phyloP scores from a whole-genome alignment of 2,888 invertebrate species.

The Pristionchus fissidentatus region DNA sequence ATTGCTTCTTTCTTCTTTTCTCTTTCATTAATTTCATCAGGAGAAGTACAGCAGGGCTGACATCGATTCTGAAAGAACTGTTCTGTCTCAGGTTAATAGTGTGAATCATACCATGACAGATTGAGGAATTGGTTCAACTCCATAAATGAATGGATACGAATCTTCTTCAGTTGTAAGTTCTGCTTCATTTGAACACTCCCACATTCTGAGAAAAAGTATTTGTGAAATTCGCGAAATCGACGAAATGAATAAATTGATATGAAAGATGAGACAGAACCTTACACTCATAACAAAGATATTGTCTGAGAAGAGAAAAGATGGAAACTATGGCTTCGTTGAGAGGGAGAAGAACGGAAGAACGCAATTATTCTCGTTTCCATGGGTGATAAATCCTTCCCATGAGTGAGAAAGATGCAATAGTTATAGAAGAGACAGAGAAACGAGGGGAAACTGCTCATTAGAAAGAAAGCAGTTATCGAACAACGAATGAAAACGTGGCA shows the following conservation, averaged over 20 bases:
- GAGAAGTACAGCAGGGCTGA: slow-evolving; percentile 20
- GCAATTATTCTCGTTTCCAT: neutral
- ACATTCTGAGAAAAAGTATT: neutral
- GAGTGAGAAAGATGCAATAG: neutral
- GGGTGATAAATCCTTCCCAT: neutral
- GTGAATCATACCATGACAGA: neutral
- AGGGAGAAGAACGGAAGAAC: neutral
- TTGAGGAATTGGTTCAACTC: slow-evolving; percentile 23
- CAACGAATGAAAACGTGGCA: too few relatives aligned
- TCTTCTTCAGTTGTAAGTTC: slow-evolving; percentile 8
- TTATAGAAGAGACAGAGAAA: neutral
- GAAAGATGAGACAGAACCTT: neutral
- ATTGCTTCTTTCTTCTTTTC: neutral
- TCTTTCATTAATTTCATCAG: neutral
- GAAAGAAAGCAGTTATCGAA: too few relatives aligned
- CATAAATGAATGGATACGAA: slow-evolving; percentile 15
- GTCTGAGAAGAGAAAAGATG: neutral
- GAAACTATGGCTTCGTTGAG: neutral
- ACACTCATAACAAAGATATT: neutral
- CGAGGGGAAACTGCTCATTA: too few relatives aligned
- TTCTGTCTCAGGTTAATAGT: too few relatives aligned
- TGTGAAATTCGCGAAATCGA: neutral
- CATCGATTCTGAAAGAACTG: neutral
- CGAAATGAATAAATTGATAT: neutral
- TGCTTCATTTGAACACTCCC: neutral